phyloP scores from a whole-genome alignment of 2,888 invertebrate species.

The Xanthia togata region DNA sequence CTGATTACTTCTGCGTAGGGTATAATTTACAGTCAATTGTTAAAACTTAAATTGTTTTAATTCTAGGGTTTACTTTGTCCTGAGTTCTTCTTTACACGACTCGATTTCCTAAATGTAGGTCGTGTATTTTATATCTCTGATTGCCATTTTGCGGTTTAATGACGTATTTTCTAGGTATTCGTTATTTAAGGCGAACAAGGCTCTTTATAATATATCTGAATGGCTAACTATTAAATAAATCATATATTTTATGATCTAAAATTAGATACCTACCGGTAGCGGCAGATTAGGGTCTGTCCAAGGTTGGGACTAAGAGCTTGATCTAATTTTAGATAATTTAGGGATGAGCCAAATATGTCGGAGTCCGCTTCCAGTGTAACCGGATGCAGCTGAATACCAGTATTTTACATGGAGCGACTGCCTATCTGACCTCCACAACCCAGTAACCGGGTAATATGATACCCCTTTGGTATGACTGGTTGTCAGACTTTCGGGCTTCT shows the following conservation, averaged over 20 bases:
- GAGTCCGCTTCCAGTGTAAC: too few species aligned
- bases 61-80: neutral
- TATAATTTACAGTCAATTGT: constrained; percentile 25
- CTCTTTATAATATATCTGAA: neutral
- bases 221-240: neutral
- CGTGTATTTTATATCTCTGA: neutral
- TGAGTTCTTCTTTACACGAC: neutral
- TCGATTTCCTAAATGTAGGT: constrained; percentile 24
- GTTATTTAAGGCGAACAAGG: neutral
- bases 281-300: neutral
- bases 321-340: neutral
- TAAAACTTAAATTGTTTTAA: constrained; percentile 20
- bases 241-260: too few species aligned
- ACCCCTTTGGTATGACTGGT: too few species aligned
- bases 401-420: too few species aligned
- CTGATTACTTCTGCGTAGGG: neutral
- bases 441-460: too few species aligned
- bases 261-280: neutral
- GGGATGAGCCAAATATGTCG: too few species aligned
- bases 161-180: constrained; percentile 1
- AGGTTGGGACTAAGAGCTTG: neutral
- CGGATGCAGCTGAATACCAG: too few species aligned
- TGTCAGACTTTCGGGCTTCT: too few species aligned
- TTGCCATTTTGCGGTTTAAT: constrained; percentile 12
- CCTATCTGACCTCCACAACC: too few species aligned